Evolutionary conservation across 2,113 vertebrate species (phyloP).

Genomic region (Lates calcarifer): DNA sequence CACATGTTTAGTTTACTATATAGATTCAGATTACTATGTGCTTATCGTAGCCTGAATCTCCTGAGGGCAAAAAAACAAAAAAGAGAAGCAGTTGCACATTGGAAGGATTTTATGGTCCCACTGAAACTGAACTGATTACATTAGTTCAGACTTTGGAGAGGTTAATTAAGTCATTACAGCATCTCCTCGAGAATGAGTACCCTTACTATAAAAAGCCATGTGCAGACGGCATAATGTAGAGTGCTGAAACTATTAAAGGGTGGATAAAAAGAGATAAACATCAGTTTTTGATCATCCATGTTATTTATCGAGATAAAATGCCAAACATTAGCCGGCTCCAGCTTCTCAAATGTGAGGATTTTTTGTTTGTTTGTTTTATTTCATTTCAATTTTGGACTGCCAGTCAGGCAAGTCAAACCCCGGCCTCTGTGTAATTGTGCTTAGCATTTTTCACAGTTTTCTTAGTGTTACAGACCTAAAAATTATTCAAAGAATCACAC

Average conservation of each 20-base stretch:
- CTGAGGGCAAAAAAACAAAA: background rate
- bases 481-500: background rate
- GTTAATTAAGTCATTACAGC: slow-evolving; percentile 15
- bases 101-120: slow-evolving; percentile 2
- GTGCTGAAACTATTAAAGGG: background rate
- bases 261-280: background rate
- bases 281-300: background rate
- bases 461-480: background rate
- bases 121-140: slow-evolving; percentile 12
- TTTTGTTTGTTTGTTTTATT: background rate
- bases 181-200: slow-evolving; percentile 14
- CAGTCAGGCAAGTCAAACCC: background rate
- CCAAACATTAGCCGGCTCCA: background rate
- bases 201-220: slow-evolving; percentile 8
- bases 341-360: background rate
- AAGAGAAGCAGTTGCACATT: background rate
- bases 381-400: background rate
- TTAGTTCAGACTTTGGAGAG: background rate
- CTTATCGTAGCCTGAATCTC: background rate
- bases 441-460: background rate
- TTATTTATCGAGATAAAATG: background rate
- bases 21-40: background rate
- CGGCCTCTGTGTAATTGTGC: background rate
- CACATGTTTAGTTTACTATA: background rate
- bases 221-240: slow-evolving; percentile 18